Percentiles rank a stretch among this genome's conserved stretches.
Evolutionary conservation across 37 sponge, comb jelly and placozoan species (phyloP).

Genomic region (Hexactinellida sp.): DNA sequence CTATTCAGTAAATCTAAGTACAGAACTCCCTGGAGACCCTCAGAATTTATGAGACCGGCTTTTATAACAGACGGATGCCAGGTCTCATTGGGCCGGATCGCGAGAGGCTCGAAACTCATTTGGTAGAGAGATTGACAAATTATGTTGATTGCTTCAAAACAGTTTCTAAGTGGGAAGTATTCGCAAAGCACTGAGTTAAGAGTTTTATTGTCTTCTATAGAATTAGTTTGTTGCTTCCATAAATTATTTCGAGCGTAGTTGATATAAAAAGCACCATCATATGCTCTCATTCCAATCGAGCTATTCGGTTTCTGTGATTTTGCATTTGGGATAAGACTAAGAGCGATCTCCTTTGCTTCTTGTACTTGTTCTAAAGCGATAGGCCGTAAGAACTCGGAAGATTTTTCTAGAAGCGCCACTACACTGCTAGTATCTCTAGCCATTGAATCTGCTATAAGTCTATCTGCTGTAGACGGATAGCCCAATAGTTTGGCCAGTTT

Average conservation of each 20-base stretch:
- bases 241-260: constrained; percentile 5
- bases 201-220: neutral
- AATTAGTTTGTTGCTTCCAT: neutral
- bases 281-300: constrained; percentile 23
- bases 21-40: constrained; percentile 44
- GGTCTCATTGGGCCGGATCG: constrained; percentile 32
- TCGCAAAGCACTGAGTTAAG: neutral
- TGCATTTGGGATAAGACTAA: neutral
- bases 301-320: neutral
- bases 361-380: constrained; percentile 38
- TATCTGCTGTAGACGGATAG: constrained; percentile 54
- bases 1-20: constrained; percentile 52
- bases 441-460: constrained; percentile 43
- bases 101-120: constrained; percentile 26
- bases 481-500: constrained; percentile 54
- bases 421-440: constrained; percentile 45
- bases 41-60: constrained; percentile 40
- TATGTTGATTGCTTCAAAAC: constrained; percentile 39
- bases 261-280: constrained; percentile 36
- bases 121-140: constrained; percentile 45
- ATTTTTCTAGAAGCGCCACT: constrained; percentile 35
- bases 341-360: constrained; percentile 13
- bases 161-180: constrained; percentile 42
- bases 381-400: constrained; percentile 32
- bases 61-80: constrained; percentile 53